Evolutionary conservation across 1,140 invertebrate genomes (phyloP), one percentile per base, ranked within the genome.

Genomic region (Sitobion miscanthi): DNA sequence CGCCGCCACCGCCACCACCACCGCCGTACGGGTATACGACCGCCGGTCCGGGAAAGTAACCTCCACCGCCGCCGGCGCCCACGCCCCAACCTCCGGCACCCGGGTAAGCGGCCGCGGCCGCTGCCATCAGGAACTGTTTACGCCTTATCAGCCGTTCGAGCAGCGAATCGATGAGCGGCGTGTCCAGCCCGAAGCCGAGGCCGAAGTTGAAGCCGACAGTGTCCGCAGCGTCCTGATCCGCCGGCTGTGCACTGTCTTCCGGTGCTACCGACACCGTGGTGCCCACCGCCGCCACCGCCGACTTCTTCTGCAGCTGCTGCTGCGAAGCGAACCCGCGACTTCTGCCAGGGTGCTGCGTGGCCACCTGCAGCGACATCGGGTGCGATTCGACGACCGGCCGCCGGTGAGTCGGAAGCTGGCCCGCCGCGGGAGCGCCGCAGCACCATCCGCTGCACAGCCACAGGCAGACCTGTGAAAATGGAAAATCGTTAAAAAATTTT

Each of bases 91-190:
- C 14, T 6, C 42, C 30, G 1, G 45, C 69, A 1, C 62, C 62
- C 14, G 62, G 30, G 4, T 77, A 77, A 14, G 38, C 17, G 30
- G 90, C 90, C 23, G 90, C 45, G 2, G 90, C 90, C 21, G 82
- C 90, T 6, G 42, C n/a, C 35, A 42, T 3, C 2, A 92, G 77
- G 0, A 85, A 8, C 21, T 92, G 91, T 25, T 92, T 92, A 23
- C 91, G 91, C 7, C 91, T 45, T 11, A 92, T 1, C 23, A 85
- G 6, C 69, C 91, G 30, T 14, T 92, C 77, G 1, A 92, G n/a
- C 8, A 92, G 45, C 2, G 45, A 82, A 23, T 92, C 91, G 23
- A 92, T 35, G n/a, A 92, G 23, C 8, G 91, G 91, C 49, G 91
- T 85, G n/a, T 83, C 91, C n/a, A 92, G 47, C 4, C 91, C 91